Conservation (phyloP, 2,797 vertebrate species). For the Periparus ater region DNA sequence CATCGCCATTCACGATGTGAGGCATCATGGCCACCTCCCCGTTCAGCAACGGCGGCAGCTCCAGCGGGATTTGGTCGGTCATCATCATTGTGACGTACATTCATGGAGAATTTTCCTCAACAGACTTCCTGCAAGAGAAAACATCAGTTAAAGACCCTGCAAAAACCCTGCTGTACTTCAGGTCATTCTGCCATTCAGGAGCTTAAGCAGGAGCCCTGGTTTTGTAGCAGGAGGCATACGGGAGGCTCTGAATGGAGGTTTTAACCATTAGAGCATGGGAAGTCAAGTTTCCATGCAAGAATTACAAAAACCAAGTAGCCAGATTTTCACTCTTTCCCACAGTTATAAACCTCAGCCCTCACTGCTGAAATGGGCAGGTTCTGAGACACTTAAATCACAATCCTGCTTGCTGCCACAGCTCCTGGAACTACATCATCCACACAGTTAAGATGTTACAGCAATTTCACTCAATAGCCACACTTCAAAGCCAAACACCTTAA, state of each 20-base stretch:
- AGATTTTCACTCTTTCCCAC: not conserved
- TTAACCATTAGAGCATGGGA: not conserved
- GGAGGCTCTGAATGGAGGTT: not conserved
- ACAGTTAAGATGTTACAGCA: accelerated
- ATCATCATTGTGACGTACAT: constrained; percentile 99
- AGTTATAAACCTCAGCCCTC: not conserved
- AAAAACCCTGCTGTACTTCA: not conserved
- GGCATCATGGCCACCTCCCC: constrained; percentile 96
- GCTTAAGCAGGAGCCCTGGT: not conserved
- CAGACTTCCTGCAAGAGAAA: constrained; percentile 84
- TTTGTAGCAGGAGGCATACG: accelerated
- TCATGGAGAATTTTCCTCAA: constrained; percentile 97
- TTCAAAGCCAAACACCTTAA: not conserved
- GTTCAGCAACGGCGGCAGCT: constrained; percentile 94
- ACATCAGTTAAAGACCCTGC: not conserved
- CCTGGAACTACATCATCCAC: accelerated
- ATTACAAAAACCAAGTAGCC: not conserved
- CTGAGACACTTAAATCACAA: not conserved
- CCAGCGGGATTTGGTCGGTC: constrained; percentile 99
- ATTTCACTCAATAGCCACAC: not conserved
- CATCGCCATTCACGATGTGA: constrained; percentile 94
- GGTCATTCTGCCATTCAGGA: not conserved
- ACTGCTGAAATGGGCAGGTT: not conserved
- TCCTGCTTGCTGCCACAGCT: not conserved
- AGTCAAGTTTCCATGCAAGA: not conserved